These are phyloP conservation scores for Folsomia manolachei DNA, from an alignment of 2,888 invertebrate genomes.

Conservation along the genomic window DNA sequence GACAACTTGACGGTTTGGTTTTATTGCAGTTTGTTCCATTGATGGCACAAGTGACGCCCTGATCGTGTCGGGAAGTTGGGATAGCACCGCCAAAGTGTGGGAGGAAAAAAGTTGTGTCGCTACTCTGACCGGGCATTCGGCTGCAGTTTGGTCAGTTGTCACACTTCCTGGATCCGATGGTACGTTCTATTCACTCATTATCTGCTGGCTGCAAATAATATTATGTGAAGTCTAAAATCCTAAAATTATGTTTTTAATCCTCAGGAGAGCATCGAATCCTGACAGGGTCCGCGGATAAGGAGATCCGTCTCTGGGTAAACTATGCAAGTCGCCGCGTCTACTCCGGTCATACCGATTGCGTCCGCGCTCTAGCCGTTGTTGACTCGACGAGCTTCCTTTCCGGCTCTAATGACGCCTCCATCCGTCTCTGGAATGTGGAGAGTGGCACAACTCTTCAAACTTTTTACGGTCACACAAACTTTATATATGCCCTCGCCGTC, in stretches of 20 bases:
- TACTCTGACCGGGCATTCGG: conserved; percentile 65
- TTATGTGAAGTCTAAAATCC: background rate
- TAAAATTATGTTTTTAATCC: background rate
- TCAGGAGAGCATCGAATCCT: conserved; percentile 57
- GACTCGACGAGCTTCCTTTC: conserved; percentile 76
- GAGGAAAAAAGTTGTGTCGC: conserved; percentile 59
- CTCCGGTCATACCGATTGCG: conserved; percentile 87
- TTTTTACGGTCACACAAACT: conserved; percentile 80
- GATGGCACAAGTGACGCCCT: conserved; percentile 58
- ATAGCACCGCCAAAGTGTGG: conserved; percentile 84
- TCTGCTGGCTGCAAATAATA: no score
- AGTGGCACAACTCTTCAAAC: conserved; percentile 73
- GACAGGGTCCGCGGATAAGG: conserved; percentile 91
- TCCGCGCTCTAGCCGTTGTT: conserved; percentile 72
- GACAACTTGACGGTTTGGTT: background rate
- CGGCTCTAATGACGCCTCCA: conserved; percentile 86
- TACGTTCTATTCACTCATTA: no score
- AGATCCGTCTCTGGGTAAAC: conserved; percentile 77
- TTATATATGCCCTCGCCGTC: conserved; percentile 67
- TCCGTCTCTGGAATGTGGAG: conserved; percentile 76
- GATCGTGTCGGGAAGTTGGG: conserved; percentile 88
- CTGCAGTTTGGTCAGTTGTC: conserved; percentile 72
- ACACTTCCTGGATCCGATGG: conserved; percentile 52
- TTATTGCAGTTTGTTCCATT: conserved; percentile 57
- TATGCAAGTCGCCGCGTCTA: conserved; percentile 61